These are phyloP conservation scores for Auanema sp. DNA, from an alignment of 2,888 invertebrate species.

Conservation along the genomic window DNA sequence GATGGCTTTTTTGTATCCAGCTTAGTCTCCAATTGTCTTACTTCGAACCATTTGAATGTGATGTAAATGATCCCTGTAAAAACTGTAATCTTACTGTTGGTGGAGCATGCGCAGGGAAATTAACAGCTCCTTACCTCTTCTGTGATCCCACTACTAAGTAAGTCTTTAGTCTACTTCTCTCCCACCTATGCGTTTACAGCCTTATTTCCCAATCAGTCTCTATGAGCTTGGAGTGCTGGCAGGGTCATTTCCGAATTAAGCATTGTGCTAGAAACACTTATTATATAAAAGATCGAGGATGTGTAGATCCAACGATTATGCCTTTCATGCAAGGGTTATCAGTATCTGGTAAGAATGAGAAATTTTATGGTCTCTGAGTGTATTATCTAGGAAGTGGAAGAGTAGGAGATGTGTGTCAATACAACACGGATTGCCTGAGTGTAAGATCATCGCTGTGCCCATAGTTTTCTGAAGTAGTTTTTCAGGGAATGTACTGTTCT, in stretches of 20 bases:
- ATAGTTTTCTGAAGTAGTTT: background rate
- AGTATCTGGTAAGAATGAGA: constrained; percentile 29
- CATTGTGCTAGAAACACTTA: constrained; percentile 38
- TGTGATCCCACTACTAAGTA: constrained; percentile 24
- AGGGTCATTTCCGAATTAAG: constrained; percentile 25
- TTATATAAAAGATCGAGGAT: constrained; percentile 36
- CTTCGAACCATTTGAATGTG: too few relatives aligned
- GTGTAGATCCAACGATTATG: constrained; percentile 46
- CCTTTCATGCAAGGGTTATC: constrained; percentile 46
- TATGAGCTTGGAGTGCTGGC: constrained; percentile 33
- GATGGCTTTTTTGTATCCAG: too few relatives aligned
- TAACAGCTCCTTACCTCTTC: constrained; percentile 9
- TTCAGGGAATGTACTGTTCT: constrained; percentile 53
- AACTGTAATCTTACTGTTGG: too few relatives aligned
- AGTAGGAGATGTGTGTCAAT: constrained; percentile 47
- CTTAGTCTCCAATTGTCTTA: too few relatives aligned
- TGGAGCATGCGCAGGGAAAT: too few relatives aligned
- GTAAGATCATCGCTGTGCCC: constrained; percentile 24
- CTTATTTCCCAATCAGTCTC: constrained; percentile 30
- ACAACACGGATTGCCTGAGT: constrained; percentile 49
- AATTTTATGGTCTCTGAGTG: constrained; percentile 3
- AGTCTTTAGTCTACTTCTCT: background rate
- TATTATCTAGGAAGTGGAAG: constrained; percentile 35
- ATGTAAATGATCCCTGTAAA: too few relatives aligned
- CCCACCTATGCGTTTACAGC: constrained; percentile 17